Evolutionary conservation across 1,140 invertebrate genomes (phyloP), one percentile per base, ranked within the genome.

Genomic region (Tetraneura akinire): DNA sequence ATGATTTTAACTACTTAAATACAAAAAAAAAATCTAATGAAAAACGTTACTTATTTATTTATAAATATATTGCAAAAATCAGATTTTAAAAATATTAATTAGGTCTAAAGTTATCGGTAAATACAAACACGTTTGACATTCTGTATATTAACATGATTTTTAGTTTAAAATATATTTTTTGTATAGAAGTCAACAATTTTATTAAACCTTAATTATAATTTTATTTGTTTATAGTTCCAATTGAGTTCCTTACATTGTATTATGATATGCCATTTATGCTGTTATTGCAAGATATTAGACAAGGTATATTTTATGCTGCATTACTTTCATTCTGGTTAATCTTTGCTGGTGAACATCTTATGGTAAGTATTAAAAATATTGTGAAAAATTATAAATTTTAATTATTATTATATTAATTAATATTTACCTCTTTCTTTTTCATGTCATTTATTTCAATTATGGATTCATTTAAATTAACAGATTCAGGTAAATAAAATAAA

Each of bases 251-350:
- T 23, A 96, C 96, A 4, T 86, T 99, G 29, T 88, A 88, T 82
- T 91, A 94, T 83, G 94, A 98, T 84, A 92, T 98, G 89, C 97
- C 97, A 3, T 98, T 94, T 86, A 98, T 99, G 95, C 87, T 98
- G 73, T 86, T 99, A 29, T 85, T 99, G 9, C 92, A 93, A 84
- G 98, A 99, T 86, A 94, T 99, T 80, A 89, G 96, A 81, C 97
- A 99, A 87, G 98, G 98, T 55, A 89, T 98, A 68, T 99, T 99
- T 86, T 99, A 99, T 88, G 94, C 96, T 16, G 93, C 91, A 83
- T 87, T 99, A 3, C 89, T 99, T 70, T 96, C 95, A 4, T 99
- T 99, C 85, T 99, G 98, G 98, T 89, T 99, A 0, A 91, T 99
- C 29, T 99, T 99, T 88, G 94, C 96, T 81, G 97, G 98, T 8